phyloP scores from a whole-genome alignment of 2,113 vertebrate genomes.

The Alethe diademata region DNA sequence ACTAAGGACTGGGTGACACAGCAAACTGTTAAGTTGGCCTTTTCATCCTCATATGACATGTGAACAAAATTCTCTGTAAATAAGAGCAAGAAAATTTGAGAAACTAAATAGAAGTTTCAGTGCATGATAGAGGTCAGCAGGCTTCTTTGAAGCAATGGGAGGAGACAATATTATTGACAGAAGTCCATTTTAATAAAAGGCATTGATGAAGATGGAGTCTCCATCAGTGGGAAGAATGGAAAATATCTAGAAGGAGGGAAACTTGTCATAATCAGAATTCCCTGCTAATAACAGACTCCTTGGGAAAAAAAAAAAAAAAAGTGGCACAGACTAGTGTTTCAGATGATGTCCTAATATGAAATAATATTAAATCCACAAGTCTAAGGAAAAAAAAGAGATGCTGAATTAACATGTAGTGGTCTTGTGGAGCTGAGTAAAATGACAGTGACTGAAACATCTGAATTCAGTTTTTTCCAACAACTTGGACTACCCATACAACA shows the following conservation, averaged over 20 bases:
- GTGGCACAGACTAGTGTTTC: not conserved
- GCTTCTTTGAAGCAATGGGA: accelerated
- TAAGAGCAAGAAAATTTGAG: not conserved
- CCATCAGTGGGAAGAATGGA: not conserved
- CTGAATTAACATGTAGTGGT: not conserved
- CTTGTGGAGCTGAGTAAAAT: not conserved
- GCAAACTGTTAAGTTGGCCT: not conserved
- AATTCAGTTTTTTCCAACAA: not conserved
- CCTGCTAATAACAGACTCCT: not conserved
- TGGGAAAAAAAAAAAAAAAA: not conserved
- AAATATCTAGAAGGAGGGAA: not conserved
- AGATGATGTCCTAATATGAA: not conserved
- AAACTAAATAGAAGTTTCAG: not conserved
- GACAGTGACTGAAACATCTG: not conserved
- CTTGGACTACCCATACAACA: not conserved
- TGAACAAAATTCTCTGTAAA: not conserved
- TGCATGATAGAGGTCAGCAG: not conserved
- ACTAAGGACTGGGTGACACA: not conserved
- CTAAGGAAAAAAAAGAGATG: not conserved
- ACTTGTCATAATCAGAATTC: not conserved
- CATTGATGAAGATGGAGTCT: not conserved
- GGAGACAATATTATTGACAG: not conserved
- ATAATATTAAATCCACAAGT: not conserved
- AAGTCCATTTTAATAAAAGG: not conserved
- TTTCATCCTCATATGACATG: not conserved